Evolutionary conservation across 2,888 invertebrate genomes (phyloP), one percentile per base, ranked within the genome.

Genomic region (Sisyra terminalis): DNA sequence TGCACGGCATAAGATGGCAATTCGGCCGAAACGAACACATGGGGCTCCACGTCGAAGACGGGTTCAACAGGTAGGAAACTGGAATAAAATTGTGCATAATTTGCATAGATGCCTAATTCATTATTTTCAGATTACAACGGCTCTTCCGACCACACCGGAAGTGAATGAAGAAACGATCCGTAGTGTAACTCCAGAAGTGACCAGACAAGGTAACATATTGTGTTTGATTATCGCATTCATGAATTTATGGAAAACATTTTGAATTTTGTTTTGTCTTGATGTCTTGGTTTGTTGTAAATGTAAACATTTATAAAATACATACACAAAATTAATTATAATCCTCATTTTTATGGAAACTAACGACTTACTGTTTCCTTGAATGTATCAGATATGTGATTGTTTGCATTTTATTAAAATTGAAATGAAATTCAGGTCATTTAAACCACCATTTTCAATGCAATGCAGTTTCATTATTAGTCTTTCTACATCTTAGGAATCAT

Each of bases 1-100:
- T 38, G 85, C 85, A 44, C 74, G 72, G 51, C 85, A 85, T 66
- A 78, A 80, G 64, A 84, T 84, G 70, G 75, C 84, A 39, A 75
- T 85, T 45, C 69, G 78, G 38, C 84, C 84, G 16, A 72, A 76
- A 47, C 71, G 81, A 51, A 83, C 78, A 45, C 80, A 82, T 57
- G 81, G 78, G 47, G 78, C 79, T 17, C 79, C 81, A 4, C 60
- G 78, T 40, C 69, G 78, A 53, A 73, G 77, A 59, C 68, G 74
- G 58, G 69, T 64, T 10, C 58, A 64, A 44, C 68, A 69, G 60
- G 70, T 70, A 49, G 50, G 51, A 34, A 30, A 13, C 9, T 35
- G n/a, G 13, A 3, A n/a, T 34, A 11, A 3, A 11, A 14, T 32
- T 32, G 3, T 32, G 13, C 9, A 9, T 32, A 32, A 32, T 11